Base-by-base conservation (phyloP, 2,888 invertebrate genomes). In the Drosophila yooni region DNA sequence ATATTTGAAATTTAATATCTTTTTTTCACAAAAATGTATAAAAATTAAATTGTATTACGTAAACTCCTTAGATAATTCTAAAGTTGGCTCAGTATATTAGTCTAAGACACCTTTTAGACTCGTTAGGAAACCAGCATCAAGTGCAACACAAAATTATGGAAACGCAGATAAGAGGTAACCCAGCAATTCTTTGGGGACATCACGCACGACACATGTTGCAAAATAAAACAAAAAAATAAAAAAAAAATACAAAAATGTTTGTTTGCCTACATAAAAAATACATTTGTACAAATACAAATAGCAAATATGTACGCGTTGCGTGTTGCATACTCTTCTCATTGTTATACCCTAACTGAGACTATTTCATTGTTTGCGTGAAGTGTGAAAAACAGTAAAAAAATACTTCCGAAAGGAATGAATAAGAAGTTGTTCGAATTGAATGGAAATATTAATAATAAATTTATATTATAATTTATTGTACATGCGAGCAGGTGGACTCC, bases 221-320 rank as follows among this genome's bases (percentile, higher is more conserved):
- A 57, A 25, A 51, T 33, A 53, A 52, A 46, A 15, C 33, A 52
- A 29, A 5, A 54, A 36, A 52, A 52, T 40, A 15, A 27, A 38
- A 29, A 38, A 29, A 18, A 59, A 54, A 62, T 31, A 21, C 27
- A 61, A 58, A 68, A 61, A 50, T 61, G 60, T 64, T 38, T 73
- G 66, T 74, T 69, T 38, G 74, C 66, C 83, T 68, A 83, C 83
- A 83, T 81, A 89, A 84, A 84, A 84, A 89, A 75, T 63, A 89
- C 83, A 84, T 84, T 84, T 84, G 78, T 75, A 64, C 75, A 46
- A 46, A 73, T 72, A 67, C 60, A 59, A 80, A 62, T 60, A 65
- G 79, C 79, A 78, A 83, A 86, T 82, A 86, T 82, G 81, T 73
- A 70, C 70, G 72, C 68, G 72, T 83, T 82, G 81, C 81, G 71